Conservation (phyloP, 2,888 invertebrate species). For the Oxystoma pomonae region DNA sequence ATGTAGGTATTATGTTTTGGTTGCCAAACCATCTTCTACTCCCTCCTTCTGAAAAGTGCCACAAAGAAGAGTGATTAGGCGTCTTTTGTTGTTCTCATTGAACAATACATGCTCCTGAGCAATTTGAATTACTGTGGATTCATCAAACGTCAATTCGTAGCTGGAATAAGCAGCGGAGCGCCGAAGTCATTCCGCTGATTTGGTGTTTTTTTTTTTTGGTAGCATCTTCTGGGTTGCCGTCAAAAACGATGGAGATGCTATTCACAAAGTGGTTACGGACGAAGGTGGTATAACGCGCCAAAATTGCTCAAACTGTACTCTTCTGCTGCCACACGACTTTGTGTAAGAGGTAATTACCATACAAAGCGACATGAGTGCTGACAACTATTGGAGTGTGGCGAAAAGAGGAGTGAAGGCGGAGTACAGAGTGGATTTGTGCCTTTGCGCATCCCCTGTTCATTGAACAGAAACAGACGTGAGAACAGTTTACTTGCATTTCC, state of each 20-base stretch:
- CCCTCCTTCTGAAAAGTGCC: no score
- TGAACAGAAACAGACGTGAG: neutral
- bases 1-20: no score
- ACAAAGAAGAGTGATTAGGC: neutral
- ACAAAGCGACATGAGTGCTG: no score
- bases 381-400: neutral
- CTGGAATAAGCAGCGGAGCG: neutral
- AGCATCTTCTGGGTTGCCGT: neutral
- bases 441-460: neutral
- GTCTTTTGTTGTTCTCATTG: neutral
- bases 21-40: no score
- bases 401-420: neutral
- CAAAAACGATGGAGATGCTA: neutral
- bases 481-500: no score
- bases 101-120: neutral
- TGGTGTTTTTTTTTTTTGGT: neutral
- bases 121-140: neutral
- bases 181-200: neutral
- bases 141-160: neutral
- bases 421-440: neutral
- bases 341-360: neutral
- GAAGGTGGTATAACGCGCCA: neutral
- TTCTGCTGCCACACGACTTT: neutral
- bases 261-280: neutral
- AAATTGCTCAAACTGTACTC: neutral